Evolutionary conservation across 2,113 vertebrate species (phyloP).

Genomic region (Poeciliopsis retropinna): DNA sequence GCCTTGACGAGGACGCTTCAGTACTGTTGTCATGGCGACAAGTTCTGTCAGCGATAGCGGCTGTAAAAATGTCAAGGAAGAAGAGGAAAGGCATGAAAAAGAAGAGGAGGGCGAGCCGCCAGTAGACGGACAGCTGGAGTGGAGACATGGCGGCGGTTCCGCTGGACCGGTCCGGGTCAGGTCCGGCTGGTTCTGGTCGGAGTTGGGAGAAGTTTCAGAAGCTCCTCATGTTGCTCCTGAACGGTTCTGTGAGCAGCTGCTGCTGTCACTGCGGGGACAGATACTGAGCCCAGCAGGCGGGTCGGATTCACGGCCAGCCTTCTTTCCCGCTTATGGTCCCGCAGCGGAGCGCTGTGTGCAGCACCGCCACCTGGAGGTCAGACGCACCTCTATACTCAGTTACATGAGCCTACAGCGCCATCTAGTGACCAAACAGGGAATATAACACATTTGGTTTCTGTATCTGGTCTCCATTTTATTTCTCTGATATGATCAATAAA

Average conservation of each 20-base stretch:
- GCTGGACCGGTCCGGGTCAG: neutral
- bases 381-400: too few relatives aligned
- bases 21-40: constrained; percentile 47
- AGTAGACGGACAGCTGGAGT: constrained; percentile 69
- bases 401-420: too few relatives aligned
- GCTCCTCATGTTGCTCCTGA: neutral
- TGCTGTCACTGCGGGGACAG: constrained; percentile 14
- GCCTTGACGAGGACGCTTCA: accelerated
- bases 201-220: neutral
- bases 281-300: constrained; percentile 10
- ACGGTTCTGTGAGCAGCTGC: constrained; percentile 22
- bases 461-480: too few relatives aligned
- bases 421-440: too few relatives aligned
- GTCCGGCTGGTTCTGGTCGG: neutral
- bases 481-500: too few relatives aligned
- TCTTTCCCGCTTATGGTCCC: constrained; percentile 3
- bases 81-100: constrained; percentile 66
- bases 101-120: constrained; percentile 62
- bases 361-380: constrained; percentile 6
- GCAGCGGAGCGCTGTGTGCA: too few relatives aligned
- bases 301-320: neutral
- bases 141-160: constrained; percentile 44
- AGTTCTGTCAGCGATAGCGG: neutral
- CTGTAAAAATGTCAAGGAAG: constrained; percentile 66
- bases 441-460: too few relatives aligned